A percentile compares a stretch with the other conserved stretches of the same genome.
Conservation (phyloP, 2,113 vertebrate species). For the Nymphicus hollandicus region DNA sequence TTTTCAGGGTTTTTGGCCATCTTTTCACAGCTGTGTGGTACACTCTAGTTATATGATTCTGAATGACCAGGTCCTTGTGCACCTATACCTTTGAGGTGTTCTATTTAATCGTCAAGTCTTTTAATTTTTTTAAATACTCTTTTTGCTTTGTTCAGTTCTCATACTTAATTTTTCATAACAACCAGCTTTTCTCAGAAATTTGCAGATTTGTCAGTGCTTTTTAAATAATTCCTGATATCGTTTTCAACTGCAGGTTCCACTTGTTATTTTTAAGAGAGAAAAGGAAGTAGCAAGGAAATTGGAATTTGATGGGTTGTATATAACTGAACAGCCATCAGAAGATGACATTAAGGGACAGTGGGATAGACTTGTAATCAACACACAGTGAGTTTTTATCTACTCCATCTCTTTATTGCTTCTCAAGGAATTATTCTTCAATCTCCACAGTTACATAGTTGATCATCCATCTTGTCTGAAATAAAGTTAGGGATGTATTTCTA, state of each 20-base stretch:
- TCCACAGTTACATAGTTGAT: neutral
- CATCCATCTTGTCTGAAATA: neutral
- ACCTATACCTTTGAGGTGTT: neutral
- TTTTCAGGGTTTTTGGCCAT: neutral
- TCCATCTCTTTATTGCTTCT: neutral
- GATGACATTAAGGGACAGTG: constrained; percentile 98
- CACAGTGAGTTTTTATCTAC: constrained; percentile 84
- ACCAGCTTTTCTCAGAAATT: neutral
- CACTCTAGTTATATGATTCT: neutral
- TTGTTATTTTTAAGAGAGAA: constrained; percentile 96
- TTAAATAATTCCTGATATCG: neutral
- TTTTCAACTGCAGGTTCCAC: constrained; percentile 80
- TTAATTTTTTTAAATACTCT: neutral
- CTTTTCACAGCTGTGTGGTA: neutral
- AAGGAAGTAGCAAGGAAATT: constrained; percentile 96
- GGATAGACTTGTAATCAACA: constrained; percentile 97
- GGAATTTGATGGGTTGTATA: constrained; percentile 96
- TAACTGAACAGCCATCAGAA: constrained; percentile 95
- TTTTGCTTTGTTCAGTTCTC: neutral
- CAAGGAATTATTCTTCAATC: neutral
- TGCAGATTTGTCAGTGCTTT: neutral
- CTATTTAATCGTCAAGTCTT: neutral
- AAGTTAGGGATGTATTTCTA: neutral
- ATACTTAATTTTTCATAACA: neutral
- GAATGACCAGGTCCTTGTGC: neutral